A percentile compares a stretch with the other conserved stretches of the same genome.
Conservation (phyloP, 2,888 invertebrate species). For the Hyposoter dolosus region DNA sequence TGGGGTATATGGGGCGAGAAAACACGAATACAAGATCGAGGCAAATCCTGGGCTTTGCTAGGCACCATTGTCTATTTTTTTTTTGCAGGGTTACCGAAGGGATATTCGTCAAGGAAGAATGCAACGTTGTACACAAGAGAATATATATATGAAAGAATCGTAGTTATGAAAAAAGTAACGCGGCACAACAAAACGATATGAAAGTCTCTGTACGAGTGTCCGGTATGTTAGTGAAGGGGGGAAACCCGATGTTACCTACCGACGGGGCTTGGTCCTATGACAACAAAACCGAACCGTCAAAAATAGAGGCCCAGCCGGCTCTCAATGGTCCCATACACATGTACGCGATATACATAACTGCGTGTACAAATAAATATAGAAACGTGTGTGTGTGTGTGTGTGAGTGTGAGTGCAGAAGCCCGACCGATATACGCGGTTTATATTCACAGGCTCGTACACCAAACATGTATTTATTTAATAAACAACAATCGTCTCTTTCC, state of each 20-base stretch:
- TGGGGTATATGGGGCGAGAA: slow-evolving; percentile 1
- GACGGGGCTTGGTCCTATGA: slow-evolving; percentile 81
- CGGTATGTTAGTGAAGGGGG: slow-evolving; percentile 49
- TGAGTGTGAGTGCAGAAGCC: slow-evolving; percentile 41
- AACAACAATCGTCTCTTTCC: slow-evolving; percentile 76
- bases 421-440: slow-evolving; percentile 32
- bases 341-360: slow-evolving; percentile 3
- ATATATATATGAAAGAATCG: not conserved
- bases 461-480: slow-evolving; percentile 84
- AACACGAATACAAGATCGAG: slow-evolving; percentile 36
- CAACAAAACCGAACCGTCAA: slow-evolving; percentile 81
- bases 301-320: slow-evolving; percentile 81
- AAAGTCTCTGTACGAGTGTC: slow-evolving; percentile 31
- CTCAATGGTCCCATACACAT: slow-evolving; percentile 31
- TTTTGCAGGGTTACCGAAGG: slow-evolving; percentile 12
- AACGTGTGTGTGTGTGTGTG: not conserved
- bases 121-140: slow-evolving; percentile 30
- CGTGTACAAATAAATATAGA: slow-evolving; percentile 34
- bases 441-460: slow-evolving; percentile 28
- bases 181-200: slow-evolving; percentile 54
- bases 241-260: slow-evolving; percentile 67
- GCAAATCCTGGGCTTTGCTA: slow-evolving; percentile 41
- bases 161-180: slow-evolving; percentile 38
- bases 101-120: slow-evolving; percentile 31
- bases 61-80: slow-evolving; percentile 31